phyloP scores from a whole-genome alignment of 2,113 vertebrate genomes.

The Raja brachyura region DNA sequence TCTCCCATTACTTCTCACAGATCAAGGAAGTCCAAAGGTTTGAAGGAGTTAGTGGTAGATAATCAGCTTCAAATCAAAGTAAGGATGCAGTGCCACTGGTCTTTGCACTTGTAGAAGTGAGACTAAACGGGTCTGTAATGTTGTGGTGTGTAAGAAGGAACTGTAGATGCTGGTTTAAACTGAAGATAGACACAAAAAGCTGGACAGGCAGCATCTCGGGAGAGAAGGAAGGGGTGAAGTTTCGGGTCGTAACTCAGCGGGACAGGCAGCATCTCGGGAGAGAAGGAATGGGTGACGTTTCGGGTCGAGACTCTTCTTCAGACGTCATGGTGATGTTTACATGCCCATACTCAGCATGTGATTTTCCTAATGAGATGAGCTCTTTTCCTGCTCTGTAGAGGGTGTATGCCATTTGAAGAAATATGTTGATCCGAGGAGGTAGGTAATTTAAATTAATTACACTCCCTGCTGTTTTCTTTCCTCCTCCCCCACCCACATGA shows the following conservation, averaged over 20 bases:
- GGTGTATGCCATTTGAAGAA: constrained; percentile 13
- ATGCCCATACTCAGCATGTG: neutral
- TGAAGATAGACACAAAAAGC: too few relatives aligned
- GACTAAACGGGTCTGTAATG: neutral
- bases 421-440: neutral
- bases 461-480: neutral
- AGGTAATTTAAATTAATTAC: neutral
- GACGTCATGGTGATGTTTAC: neutral
- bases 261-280: too few relatives aligned
- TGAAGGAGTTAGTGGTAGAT: neutral
- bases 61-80: neutral
- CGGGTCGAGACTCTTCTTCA: neutral
- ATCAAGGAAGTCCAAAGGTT: neutral
- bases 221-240: too few relatives aligned
- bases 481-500: neutral
- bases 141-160: too few relatives aligned
- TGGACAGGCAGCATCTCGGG: too few relatives aligned
- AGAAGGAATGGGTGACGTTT: too few relatives aligned
- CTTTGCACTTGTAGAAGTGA: neutral
- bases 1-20: neutral
- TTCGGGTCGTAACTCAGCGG: too few relatives aligned
- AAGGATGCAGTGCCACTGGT: neutral
- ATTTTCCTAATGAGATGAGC: constrained; percentile 9
- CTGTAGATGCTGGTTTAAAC: too few relatives aligned
- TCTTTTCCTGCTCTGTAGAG: neutral